These are phyloP conservation scores for Rhadina sibilatrix DNA, from an alignment of 2,113 vertebrate species.

Conservation along the genomic window DNA sequence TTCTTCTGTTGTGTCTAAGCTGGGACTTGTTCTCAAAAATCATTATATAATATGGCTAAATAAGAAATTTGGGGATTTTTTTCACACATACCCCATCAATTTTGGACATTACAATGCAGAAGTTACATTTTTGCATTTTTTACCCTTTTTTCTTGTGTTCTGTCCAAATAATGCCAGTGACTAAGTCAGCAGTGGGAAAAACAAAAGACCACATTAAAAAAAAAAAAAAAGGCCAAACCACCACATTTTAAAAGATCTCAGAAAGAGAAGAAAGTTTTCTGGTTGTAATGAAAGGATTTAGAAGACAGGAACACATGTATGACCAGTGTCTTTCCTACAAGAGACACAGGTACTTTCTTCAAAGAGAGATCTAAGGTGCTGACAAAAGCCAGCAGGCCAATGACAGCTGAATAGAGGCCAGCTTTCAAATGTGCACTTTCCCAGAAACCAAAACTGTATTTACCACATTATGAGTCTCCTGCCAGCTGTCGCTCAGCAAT, in stretches of 20 bases:
- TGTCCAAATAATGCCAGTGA: neutral
- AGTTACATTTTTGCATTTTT: neutral
- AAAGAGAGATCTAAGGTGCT: neutral
- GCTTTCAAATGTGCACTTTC: conserved; percentile 2
- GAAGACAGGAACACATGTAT: neutral
- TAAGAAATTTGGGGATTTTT: neutral
- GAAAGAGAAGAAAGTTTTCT: neutral
- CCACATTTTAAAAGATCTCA: neutral
- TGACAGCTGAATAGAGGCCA: neutral
- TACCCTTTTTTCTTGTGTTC: neutral
- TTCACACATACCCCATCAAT: neutral
- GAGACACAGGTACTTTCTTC: neutral
- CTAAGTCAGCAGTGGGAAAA: neutral
- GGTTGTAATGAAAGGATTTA: neutral
- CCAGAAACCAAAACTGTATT: neutral
- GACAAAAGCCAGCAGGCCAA: neutral
- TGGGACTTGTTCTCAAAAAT: neutral
- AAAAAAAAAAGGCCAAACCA: neutral
- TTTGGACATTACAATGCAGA: neutral
- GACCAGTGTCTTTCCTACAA: neutral
- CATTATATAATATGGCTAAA: neutral
- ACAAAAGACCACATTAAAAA: neutral
- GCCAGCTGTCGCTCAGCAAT: neutral
- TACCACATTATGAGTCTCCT: neutral
- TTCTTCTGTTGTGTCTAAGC: neutral